Evolutionary conservation across 1,140 invertebrate genomes (phyloP).

Genomic region (Diploscapter pachys): DNA sequence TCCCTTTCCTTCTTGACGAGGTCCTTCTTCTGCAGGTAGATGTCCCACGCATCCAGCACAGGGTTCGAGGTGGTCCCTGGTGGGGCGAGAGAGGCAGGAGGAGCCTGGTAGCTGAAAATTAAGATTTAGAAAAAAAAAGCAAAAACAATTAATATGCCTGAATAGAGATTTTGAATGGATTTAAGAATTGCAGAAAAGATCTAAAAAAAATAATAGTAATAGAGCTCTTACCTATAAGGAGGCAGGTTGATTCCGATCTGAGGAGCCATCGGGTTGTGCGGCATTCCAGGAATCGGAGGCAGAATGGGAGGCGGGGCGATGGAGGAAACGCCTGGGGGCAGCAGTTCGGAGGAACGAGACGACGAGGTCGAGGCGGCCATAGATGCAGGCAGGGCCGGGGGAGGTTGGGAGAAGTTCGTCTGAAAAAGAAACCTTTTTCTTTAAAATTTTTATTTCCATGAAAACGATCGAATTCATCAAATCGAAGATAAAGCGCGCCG

Average conservation of each 20-base stretch:
- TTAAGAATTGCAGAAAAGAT: too few species aligned
- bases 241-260: too few species aligned
- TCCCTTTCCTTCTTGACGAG: background rate
- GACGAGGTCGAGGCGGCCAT: background rate
- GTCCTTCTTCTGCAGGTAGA: conserved; percentile 8
- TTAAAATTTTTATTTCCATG: background rate
- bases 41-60: conserved; percentile 6
- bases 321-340: too few species aligned
- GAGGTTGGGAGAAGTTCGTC: conserved; percentile 11
- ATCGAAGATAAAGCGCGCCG: background rate
- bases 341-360: too few species aligned
- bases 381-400: conserved; percentile 11
- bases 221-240: too few species aligned
- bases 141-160: conserved; percentile 11
- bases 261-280: too few species aligned
- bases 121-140: background rate
- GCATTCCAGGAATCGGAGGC: too few species aligned
- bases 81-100: conserved; percentile 2
- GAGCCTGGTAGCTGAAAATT: background rate
- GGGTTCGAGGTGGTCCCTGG: background rate
- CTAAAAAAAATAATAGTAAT: too few species aligned
- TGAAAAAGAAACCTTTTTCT: background rate
- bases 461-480: conserved; percentile 1
- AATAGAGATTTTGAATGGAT: background rate
- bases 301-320: too few species aligned